Percentiles rank a stretch among this genome's conserved stretches.
These are phyloP conservation scores for Megaceryle alcyon DNA, from an alignment of 2,797 vertebrate genomes.

Conservation along the genomic window DNA sequence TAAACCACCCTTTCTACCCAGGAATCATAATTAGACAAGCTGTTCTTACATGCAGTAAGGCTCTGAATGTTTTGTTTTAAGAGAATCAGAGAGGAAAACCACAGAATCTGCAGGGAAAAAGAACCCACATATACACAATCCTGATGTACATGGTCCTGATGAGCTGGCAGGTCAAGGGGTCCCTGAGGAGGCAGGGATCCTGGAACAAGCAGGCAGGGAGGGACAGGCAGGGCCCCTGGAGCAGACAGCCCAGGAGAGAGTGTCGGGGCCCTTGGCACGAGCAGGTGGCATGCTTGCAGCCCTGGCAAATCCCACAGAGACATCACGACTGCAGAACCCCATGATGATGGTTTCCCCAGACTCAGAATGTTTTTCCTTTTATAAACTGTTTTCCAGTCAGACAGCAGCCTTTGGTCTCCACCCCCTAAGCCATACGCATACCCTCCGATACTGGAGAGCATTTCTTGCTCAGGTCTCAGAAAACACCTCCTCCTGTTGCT, in stretches of 20 bases:
- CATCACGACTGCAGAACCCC: fast-evolving
- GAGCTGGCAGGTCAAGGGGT: neutral
- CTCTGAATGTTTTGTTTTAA: neutral
- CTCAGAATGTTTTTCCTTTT: neutral
- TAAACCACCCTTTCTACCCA: neutral
- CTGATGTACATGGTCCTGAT: neutral
- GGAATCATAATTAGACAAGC: neutral
- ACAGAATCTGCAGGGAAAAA: neutral
- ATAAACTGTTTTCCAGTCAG: neutral
- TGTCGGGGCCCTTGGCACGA: neutral
- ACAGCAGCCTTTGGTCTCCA: neutral
- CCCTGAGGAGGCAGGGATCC: neutral
- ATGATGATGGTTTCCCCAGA: neutral
- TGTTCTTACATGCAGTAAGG: neutral
- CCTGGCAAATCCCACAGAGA: neutral
- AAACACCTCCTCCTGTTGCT: neutral
- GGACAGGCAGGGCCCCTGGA: neutral
- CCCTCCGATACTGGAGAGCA: fast-evolving
- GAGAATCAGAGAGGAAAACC: neutral
- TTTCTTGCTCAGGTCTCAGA: neutral
- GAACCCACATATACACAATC: neutral
- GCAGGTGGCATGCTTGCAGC: neutral
- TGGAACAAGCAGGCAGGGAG: neutral
- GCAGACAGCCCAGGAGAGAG: neutral
- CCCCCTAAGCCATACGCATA: neutral